These are phyloP conservation scores for Carcina quercana DNA, from an alignment of 2,888 invertebrate species.

Conservation along the genomic window DNA sequence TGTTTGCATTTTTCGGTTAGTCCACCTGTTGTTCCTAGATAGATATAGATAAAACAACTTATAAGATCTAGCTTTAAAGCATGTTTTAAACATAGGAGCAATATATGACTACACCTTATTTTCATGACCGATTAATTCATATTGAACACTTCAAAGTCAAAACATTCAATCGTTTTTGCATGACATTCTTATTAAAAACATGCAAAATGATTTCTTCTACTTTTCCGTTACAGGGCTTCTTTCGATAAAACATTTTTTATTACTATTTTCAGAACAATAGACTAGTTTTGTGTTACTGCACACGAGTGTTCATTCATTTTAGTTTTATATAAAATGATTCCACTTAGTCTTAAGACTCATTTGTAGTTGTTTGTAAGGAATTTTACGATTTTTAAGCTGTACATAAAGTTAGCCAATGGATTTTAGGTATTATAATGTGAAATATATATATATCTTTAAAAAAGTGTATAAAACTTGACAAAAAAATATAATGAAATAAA, in stretches of 20 bases:
- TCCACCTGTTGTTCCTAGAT: no score
- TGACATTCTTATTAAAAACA: slow-evolving; percentile 10
- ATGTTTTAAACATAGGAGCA: no score
- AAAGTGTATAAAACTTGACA: slow-evolving; percentile 33
- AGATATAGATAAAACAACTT: no score
- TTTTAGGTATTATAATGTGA: slow-evolving; percentile 47
- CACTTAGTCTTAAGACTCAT: slow-evolving; percentile 66
- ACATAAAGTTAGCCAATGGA: slow-evolving; percentile 60
- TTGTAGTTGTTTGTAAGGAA: slow-evolving; percentile 56
- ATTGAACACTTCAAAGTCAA: no score
- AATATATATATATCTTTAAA: slow-evolving; percentile 53
- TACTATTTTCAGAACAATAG: background rate
- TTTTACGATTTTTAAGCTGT: slow-evolving; percentile 56
- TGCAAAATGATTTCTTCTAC: slow-evolving; percentile 9
- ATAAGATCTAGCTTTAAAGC: no score
- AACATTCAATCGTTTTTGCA: slow-evolving; percentile 6
- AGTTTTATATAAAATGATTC: slow-evolving; percentile 44
- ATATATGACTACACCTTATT: no score
- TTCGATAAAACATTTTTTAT: background rate
- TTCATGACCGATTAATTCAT: no score
- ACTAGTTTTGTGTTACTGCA: background rate
- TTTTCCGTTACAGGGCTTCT: slow-evolving; percentile 2
- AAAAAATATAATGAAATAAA: slow-evolving; percentile 60
- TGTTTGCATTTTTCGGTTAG: no score
- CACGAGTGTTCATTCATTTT: background rate